These are phyloP conservation scores for Siniperca chuatsi DNA, from an alignment of 2,113 vertebrate species.

Conservation along the genomic window DNA sequence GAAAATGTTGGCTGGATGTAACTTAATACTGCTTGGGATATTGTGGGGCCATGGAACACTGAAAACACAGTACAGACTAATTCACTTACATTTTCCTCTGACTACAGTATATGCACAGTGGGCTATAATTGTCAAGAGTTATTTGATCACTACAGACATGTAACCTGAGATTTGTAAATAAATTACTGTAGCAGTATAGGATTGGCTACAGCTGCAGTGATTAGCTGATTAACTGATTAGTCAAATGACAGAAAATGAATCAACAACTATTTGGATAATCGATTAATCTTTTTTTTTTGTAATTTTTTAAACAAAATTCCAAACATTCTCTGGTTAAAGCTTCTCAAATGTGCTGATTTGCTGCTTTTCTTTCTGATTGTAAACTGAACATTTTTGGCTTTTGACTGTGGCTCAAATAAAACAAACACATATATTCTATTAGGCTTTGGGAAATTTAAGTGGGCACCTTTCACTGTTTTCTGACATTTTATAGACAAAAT, in stretches of 20 bases:
- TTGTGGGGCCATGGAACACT: neutral
- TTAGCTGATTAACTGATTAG: neutral
- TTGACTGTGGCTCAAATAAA: neutral
- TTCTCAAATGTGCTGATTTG: neutral
- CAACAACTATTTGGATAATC: neutral
- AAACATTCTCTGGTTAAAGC: neutral
- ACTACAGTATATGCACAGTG: neutral
- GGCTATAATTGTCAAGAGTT: neutral
- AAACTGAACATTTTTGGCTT: neutral
- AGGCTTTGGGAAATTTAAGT: neutral
- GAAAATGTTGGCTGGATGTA: slow-evolving; percentile 8
- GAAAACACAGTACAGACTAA: neutral
- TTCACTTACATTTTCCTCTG: neutral
- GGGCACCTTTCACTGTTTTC: neutral
- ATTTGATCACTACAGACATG: neutral
- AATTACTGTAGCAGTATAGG: neutral
- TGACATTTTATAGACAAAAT: neutral
- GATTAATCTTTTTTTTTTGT: too few species aligned
- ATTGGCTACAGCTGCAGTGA: neutral
- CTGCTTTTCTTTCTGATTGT: neutral
- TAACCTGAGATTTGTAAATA: slow-evolving; percentile 8
- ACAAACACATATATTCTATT: neutral
- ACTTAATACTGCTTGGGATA: neutral
- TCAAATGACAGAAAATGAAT: neutral
- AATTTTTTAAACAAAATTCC: neutral